Base-by-base conservation (phyloP, 2,113 vertebrate genomes). In the Xenopus borealis region DNA sequence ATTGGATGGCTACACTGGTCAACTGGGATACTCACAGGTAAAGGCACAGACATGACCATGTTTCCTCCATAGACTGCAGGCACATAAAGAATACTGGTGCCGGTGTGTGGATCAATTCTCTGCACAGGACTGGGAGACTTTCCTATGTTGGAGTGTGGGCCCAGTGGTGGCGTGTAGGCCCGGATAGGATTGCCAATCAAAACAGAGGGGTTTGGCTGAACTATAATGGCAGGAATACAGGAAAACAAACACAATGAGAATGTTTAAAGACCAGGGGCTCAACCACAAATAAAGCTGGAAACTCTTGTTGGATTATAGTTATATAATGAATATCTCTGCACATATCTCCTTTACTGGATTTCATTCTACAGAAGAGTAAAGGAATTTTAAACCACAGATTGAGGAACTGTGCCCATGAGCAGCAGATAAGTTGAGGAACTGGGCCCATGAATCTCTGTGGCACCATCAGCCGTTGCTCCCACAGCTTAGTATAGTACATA, bases 121-220 rank as follows among this genome's bases (percentile, higher is more conserved):
- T 99, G 97, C 85, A 99, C 97, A 58, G 97, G 97, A 86, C 97
- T 99, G 81, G 97, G 96, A 82, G 97, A 99, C 85, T 98, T 99
- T 73, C 97, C 97, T 83, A 97, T 88, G 77, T 91, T 92, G 68
- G 93, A 88, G 78, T 94, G 91, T 80, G 92, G 89, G 80, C 93
- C 94, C 87, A 96, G 87, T 79, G 97, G 96, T 78, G 97, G 97
- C 74, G 95, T 95, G 83, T 94, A 98, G 2, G 96, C 94, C 82
- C 95, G 91, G 82, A 99, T 96, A 79, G 97, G 94, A 87, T 98
- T 98, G 85, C 96, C 97, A 85, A 99, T 98, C 79, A 99, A 86
- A 72, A 98, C 95, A 9, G 96, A 94, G 77, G 96, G 90, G 82
- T 90, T 98, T 78, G 95, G 92, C 80, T 97, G 97, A 87, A 94